These are phyloP conservation scores for Myoxocephalus aenaeus DNA, from an alignment of 2,797 vertebrate genomes.

Conservation along the genomic window DNA sequence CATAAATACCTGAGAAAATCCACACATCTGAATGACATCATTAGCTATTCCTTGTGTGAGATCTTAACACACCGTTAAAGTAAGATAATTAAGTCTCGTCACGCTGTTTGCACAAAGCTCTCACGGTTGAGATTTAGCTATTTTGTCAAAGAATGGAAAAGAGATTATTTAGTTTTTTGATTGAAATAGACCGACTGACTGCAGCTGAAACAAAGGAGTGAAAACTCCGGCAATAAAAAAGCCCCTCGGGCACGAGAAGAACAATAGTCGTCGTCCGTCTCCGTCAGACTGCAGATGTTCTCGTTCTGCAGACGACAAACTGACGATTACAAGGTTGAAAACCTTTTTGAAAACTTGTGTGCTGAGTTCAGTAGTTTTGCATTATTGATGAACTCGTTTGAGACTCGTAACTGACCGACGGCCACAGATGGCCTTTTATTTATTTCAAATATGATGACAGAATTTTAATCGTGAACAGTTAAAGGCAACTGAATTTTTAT, in stretches of 20 bases:
- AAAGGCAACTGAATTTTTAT: too few relatives aligned
- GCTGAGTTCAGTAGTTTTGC: too few relatives aligned
- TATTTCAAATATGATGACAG: not conserved
- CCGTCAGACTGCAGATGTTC: conserved; percentile 24
- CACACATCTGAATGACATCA: too few relatives aligned
- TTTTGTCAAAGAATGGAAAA: not conserved
- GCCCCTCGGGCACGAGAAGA: not conserved
- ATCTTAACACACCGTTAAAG: not conserved
- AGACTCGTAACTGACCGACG: too few relatives aligned
- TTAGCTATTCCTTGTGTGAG: not conserved
- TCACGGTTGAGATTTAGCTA: not conserved
- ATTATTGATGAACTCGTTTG: too few relatives aligned
- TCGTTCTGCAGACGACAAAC: conserved; percentile 3
- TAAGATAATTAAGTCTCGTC: not conserved
- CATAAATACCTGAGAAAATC: too few relatives aligned
- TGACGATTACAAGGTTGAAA: too few relatives aligned
- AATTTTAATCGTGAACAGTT: not conserved
- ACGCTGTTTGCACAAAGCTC: not conserved
- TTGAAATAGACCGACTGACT: too few relatives aligned
- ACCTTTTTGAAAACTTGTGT: too few relatives aligned
- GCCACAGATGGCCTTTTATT: too few relatives aligned
- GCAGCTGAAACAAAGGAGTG: not conserved
- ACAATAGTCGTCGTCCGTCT: too few relatives aligned
- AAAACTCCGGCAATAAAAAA: not conserved
- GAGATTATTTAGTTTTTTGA: not conserved